A percentile compares a stretch with the other conserved stretches of the same genome.
Conservation (phyloP, 2,113 vertebrate genomes). For the Gobius niger region DNA sequence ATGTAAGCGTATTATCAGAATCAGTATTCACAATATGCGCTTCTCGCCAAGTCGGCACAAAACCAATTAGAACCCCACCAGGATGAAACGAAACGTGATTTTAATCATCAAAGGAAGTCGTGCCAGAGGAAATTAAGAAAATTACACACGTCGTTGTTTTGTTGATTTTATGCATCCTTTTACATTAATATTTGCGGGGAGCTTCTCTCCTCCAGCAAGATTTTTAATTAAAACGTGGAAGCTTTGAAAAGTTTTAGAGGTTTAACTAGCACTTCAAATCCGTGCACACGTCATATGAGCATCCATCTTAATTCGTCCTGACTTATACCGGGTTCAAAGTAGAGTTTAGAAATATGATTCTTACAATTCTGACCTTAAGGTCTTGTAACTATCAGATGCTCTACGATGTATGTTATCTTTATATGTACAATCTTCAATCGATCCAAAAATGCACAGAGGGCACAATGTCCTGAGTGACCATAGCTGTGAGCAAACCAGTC, state of each 20-base stretch:
- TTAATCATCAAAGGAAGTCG: constrained; percentile 78
- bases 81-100: constrained; percentile 77
- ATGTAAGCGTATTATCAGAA: constrained; percentile 74
- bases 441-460: constrained; percentile 64
- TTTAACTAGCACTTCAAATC: constrained; percentile 20
- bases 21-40: constrained; percentile 73
- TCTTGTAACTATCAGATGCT: too few species aligned
- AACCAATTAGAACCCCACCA: constrained; percentile 78
- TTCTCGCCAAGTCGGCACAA: constrained; percentile 57
- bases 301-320: not conserved
- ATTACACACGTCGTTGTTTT: constrained; percentile 76
- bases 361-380: too few species aligned
- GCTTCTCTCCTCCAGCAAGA: constrained; percentile 66
- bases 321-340: not conserved
- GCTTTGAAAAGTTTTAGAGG: constrained; percentile 59
- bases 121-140: constrained; percentile 74
- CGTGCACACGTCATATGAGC: constrained; percentile 3
- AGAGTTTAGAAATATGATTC: too few species aligned
- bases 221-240: constrained; percentile 72
- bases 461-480: constrained; percentile 54
- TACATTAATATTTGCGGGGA: constrained; percentile 71
- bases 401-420: too few species aligned
- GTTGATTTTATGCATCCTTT: constrained; percentile 71
- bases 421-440: not conserved
- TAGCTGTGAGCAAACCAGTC: constrained; percentile 57